These are phyloP conservation scores for Halcyon leucocephala DNA, from an alignment of 2,797 vertebrate genomes.

Conservation along the genomic window DNA sequence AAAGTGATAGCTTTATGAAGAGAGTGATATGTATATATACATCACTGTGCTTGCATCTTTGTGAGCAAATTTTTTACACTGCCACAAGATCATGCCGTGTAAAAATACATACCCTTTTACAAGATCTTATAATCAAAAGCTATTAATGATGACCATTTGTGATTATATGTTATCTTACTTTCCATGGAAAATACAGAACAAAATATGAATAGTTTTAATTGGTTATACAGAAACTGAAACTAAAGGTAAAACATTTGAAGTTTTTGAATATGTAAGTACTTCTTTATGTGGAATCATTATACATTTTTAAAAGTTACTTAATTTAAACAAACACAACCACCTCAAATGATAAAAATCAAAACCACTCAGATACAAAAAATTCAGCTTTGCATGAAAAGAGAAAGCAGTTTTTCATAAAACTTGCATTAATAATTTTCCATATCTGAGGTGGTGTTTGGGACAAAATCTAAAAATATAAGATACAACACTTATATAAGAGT, in stretches of 20 bases:
- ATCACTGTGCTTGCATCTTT: not conserved
- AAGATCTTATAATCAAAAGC: not conserved
- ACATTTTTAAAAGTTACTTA: not conserved
- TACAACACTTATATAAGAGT: not conserved
- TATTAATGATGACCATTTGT: not conserved
- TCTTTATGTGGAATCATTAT: not conserved
- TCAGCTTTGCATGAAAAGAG: not conserved
- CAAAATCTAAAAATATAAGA: not conserved
- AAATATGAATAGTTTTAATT: not conserved
- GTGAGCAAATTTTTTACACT: not conserved
- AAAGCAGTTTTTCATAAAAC: not conserved
- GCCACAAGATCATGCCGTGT: not conserved
- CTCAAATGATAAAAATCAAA: accelerated
- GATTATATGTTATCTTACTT: not conserved
- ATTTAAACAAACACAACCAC: not conserved
- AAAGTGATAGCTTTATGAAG: not conserved
- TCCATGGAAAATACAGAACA: not conserved
- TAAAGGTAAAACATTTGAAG: not conserved
- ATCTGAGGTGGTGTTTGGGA: not conserved
- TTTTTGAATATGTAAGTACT: not conserved
- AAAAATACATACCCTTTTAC: not conserved
- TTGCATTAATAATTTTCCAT: not conserved
- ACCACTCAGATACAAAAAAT: accelerated
- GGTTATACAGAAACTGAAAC: not conserved
- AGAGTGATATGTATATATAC: not conserved